Evolutionary conservation across 2,888 invertebrate species (phyloP).

Genomic region (Rhyacophila evoluta): DNA sequence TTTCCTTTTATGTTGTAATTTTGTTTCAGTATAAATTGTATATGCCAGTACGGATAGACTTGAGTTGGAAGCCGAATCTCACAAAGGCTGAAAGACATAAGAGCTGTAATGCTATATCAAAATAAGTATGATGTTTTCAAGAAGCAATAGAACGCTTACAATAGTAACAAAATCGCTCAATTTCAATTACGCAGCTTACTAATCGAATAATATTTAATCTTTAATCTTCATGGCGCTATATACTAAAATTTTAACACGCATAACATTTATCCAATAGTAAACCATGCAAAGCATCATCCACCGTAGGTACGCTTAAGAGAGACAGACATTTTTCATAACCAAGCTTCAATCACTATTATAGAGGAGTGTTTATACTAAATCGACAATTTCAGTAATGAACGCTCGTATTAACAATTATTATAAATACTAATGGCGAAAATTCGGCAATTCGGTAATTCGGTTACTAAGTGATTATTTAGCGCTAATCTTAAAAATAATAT

Average conservation of each 20-base stretch:
- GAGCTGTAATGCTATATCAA: conserved; percentile 72
- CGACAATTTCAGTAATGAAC: no score
- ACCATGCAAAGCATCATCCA: not conserved
- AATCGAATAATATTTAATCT: not conserved
- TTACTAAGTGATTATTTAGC: no score
- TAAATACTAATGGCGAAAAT: not conserved
- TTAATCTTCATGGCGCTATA: no score
- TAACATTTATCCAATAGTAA: not conserved
- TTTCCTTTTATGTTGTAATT: conserved; percentile 12
- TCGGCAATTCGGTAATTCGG: no score
- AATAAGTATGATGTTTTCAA: conserved; percentile 63
- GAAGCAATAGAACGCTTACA: not conserved
- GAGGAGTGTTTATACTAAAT: no score
- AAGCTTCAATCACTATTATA: not conserved
- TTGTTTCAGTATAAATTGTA: conserved; percentile 70
- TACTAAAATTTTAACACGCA: no score
- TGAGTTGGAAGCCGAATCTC: conserved; percentile 72
- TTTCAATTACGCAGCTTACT: not conserved
- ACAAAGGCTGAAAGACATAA: conserved; percentile 71
- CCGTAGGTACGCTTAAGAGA: not conserved
- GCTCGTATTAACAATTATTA: not conserved
- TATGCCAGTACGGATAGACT: conserved; percentile 71
- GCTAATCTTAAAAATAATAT: no score
- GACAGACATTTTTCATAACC: not conserved
- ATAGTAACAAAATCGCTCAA: not conserved